phyloP scores from a whole-genome alignment of 2,797 vertebrate species.

The Buphagus erythrorhynchus region DNA sequence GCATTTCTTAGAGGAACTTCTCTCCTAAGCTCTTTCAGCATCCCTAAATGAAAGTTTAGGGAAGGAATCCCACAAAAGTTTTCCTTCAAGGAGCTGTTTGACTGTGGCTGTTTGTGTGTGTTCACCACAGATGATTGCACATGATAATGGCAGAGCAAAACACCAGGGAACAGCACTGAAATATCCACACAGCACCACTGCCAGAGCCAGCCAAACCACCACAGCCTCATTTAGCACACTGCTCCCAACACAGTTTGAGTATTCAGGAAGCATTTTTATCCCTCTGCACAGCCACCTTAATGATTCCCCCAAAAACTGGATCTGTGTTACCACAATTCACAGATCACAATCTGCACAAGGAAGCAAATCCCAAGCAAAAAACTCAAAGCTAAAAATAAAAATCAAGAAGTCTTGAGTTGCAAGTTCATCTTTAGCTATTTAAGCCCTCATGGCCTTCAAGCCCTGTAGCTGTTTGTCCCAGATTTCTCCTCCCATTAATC shows the following conservation, averaged over 20 bases:
- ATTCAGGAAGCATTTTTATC: not conserved
- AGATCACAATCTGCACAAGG: not conserved
- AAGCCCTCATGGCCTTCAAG: not conserved
- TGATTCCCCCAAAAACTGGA: not conserved
- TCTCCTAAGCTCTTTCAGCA: not conserved
- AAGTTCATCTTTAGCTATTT: not conserved
- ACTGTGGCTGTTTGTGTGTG: not conserved
- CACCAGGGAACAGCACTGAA: not conserved
- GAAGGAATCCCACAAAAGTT: not conserved
- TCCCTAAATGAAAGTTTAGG: not conserved
- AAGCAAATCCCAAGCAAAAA: not conserved
- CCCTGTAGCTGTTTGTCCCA: not conserved
- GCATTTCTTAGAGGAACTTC: not conserved
- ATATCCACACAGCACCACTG: not conserved
- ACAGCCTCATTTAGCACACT: not conserved
- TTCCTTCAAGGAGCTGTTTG: not conserved
- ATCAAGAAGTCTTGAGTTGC: not conserved
- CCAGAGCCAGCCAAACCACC: not conserved
- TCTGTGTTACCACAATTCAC: rapidly evolving
- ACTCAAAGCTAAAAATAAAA: not conserved
- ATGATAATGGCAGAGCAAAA: not conserved
- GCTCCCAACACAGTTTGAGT: not conserved
- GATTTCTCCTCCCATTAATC: not conserved
- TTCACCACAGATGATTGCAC: not conserved
- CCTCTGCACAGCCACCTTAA: not conserved